Conservation (phyloP, 2,888 invertebrate species). For the Chymomyza amoena region DNA sequence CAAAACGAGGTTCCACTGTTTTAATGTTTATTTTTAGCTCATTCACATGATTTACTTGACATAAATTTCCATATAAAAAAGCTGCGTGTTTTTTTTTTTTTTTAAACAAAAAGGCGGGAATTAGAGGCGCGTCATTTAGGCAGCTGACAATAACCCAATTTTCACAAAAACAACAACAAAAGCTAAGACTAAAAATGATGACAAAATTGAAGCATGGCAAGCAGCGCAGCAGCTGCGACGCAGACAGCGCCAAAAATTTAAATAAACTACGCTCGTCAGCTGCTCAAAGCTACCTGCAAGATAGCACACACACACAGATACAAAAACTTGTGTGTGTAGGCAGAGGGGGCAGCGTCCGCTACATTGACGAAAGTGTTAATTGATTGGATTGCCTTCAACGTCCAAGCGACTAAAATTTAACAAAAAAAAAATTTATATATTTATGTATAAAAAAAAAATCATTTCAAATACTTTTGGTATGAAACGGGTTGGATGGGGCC, state of each 20-base stretch:
- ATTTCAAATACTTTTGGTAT: conserved; percentile 1
- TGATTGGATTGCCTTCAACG: conserved; percentile 56
- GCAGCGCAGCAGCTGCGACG: not conserved
- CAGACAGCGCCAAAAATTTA: not conserved
- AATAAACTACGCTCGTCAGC: not conserved
- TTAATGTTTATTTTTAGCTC: not conserved
- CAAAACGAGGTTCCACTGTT: not conserved
- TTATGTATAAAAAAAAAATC: conserved; percentile 21
- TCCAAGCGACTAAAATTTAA: conserved; percentile 21
- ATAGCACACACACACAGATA: not conserved
- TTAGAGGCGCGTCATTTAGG: not conserved
- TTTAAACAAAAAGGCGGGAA: conserved; percentile 48
- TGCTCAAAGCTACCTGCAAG: not conserved
- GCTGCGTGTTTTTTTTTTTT: conserved; percentile 20
- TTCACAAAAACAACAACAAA: conserved; percentile 34
- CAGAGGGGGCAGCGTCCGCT: conserved; percentile 22
- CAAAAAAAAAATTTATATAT: too few relatives aligned
- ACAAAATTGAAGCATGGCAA: not conserved
- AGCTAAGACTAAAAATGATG: not conserved
- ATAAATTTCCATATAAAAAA: conserved; percentile 71
- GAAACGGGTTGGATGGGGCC: conserved; percentile 36
- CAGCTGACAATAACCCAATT: conserved; percentile 69
- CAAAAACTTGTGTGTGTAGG: conserved; percentile 47
- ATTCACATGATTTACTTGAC: conserved; percentile 72
- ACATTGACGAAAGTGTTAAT: conserved; percentile 65